Percentiles rank a stretch among this genome's conserved stretches.
Evolutionary conservation across 2,113 vertebrate species (phyloP).

Genomic region (Helogale parvula): DNA sequence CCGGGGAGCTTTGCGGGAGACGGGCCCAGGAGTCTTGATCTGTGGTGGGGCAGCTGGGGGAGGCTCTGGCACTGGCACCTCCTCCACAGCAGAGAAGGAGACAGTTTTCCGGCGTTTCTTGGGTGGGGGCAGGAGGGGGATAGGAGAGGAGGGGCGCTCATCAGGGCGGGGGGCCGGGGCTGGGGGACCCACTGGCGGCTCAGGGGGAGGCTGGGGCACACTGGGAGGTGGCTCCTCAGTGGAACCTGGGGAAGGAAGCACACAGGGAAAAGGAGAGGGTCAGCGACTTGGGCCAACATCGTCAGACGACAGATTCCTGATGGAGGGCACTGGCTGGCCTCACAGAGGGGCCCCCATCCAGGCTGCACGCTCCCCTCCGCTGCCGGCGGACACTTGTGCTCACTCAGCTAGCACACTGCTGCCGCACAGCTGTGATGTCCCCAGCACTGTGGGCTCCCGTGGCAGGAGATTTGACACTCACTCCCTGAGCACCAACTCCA

Average conservation of each 20-base stretch:
- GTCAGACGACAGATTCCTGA: background rate
- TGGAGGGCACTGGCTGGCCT: background rate
- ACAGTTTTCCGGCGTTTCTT: slow-evolving; percentile 95
- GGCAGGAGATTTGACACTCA: background rate
- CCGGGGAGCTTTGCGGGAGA: slow-evolving; percentile 72
- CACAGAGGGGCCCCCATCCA: background rate
- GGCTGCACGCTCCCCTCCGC: background rate
- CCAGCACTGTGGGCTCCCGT: background rate
- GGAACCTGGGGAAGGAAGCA: slow-evolving; percentile 62
- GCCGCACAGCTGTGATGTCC: background rate
- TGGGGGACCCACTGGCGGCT: slow-evolving; percentile 48
- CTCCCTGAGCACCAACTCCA: background rate
- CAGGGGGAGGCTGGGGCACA: slow-evolving; percentile 35
- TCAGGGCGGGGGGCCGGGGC: slow-evolving; percentile 68
- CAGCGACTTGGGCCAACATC: background rate
- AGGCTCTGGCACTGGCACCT: slow-evolving; percentile 71
- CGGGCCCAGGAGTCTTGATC: slow-evolving; percentile 32
- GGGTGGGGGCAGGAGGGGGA: slow-evolving; percentile 90
- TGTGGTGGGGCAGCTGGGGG: slow-evolving; percentile 38
- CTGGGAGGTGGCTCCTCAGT: slow-evolving; percentile 56
- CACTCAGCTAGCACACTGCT: background rate
- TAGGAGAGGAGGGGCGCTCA: slow-evolving; percentile 83
- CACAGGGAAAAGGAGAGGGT: background rate
- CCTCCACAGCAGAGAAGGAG: slow-evolving; percentile 89
- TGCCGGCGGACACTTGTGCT: background rate